phyloP scores from a whole-genome alignment of 2,797 vertebrate genomes.

The Tinamus major region DNA sequence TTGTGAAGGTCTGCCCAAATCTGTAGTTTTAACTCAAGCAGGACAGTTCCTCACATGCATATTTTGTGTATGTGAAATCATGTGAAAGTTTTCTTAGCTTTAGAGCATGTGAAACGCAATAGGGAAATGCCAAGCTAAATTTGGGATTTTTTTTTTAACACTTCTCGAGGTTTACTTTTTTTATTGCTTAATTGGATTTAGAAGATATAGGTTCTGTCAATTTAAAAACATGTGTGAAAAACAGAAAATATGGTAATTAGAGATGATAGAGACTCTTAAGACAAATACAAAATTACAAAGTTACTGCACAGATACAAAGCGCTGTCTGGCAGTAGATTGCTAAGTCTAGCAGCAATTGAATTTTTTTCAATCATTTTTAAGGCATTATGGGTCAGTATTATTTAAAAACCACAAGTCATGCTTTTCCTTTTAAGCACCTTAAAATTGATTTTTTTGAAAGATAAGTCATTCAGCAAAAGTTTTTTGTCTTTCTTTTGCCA shows the following conservation, averaged over 20 bases:
- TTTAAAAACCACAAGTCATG: background rate
- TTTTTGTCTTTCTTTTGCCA: background rate
- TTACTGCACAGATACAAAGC: background rate
- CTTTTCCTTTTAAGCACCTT: background rate
- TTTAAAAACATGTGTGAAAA: background rate
- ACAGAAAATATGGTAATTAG: fast-evolving
- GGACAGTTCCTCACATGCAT: background rate
- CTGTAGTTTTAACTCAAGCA: background rate
- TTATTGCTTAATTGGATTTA: background rate
- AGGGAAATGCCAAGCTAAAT: background rate
- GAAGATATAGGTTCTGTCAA: background rate
- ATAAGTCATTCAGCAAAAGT: background rate
- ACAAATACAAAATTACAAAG: background rate
- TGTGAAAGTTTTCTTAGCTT: fast-evolving
- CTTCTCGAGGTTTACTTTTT: background rate
- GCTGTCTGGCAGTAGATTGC: background rate
- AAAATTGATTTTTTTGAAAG: background rate
- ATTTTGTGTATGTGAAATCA: fast-evolving
- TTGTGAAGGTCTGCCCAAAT: background rate
- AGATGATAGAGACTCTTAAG: background rate
- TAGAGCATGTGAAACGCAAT: background rate
- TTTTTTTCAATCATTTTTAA: background rate
- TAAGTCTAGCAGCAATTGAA: background rate
- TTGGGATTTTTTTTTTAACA: background rate
- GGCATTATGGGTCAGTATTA: background rate